Conservation (phyloP, 1,140 invertebrate species). For the Prorops nasuta region DNA sequence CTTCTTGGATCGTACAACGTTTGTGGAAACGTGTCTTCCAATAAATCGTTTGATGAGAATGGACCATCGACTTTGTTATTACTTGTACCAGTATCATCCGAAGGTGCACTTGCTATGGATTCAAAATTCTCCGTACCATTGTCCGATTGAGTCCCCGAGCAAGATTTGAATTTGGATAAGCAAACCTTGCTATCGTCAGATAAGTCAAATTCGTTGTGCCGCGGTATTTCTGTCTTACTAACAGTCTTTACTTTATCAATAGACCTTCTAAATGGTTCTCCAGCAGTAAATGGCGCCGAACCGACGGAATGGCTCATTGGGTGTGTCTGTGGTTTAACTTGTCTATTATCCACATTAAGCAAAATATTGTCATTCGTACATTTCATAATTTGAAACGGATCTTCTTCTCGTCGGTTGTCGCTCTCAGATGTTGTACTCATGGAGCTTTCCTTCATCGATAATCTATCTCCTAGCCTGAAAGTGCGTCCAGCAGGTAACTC, state of each 20-base stretch:
- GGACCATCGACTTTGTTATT: conserved; percentile 21
- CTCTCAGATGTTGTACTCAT: conserved; percentile 26
- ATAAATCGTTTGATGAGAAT: conserved; percentile 25
- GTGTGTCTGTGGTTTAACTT: conserved; percentile 32
- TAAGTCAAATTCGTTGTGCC: too few relatives aligned
- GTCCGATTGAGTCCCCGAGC: conserved; percentile 12
- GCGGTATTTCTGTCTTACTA: too few relatives aligned
- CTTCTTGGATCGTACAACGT: conserved; percentile 42
- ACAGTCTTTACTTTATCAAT: too few relatives aligned
- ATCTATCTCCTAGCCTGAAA: conserved; percentile 35
- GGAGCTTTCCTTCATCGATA: conserved; percentile 32
- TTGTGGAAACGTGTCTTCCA: conserved; percentile 32
- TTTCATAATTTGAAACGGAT: conserved; percentile 27
- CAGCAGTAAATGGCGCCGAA: too few relatives aligned
- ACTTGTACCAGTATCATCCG: conserved; percentile 17
- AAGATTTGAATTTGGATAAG: conserved; percentile 3
- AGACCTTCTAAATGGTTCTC: too few relatives aligned
- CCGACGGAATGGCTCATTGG: too few relatives aligned
- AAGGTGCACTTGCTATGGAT: conserved; percentile 18
- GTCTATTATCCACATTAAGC: conserved; percentile 24
- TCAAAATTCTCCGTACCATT: conserved; percentile 20
- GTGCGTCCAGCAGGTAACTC: conserved; percentile 31
- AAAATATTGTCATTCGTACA: conserved; percentile 36
- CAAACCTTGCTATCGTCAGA: too few relatives aligned
- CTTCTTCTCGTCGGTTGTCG: conserved; percentile 32